Conservation (phyloP, 1,140 invertebrate species). For the Apis florea region DNA sequence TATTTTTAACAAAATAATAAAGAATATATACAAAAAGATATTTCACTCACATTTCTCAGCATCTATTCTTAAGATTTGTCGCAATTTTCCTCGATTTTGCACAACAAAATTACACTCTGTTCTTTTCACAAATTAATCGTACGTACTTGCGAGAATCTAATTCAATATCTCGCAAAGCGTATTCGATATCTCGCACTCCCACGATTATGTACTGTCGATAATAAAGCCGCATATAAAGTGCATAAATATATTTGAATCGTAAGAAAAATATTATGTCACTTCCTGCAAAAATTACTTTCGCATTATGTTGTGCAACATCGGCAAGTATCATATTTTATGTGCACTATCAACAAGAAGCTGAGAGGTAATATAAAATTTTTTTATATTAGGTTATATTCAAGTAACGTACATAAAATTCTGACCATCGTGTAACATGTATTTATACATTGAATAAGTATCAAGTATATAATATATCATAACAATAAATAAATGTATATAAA, state of each 20-base stretch:
- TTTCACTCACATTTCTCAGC: not conserved
- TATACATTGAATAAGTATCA: not conserved
- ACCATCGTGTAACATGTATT: not conserved
- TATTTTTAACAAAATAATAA: not conserved
- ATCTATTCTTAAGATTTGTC: not conserved
- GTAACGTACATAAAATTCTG: too few species aligned
- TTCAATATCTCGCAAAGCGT: not conserved
- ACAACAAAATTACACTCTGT: too few species aligned
- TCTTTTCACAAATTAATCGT: not conserved
- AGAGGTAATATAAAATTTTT: conserved; percentile 79
- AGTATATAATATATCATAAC: not conserved
- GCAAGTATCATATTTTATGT: conserved; percentile 83
- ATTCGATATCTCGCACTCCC: not conserved
- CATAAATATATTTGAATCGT: fast-evolving
- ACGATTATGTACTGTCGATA: not conserved
- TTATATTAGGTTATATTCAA: conserved; percentile 4
- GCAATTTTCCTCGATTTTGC: not conserved
- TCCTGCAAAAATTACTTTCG: conserved; percentile 81
- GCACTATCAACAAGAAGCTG: conserved; percentile 84
- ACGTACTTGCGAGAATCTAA: not conserved
- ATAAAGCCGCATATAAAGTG: too few species aligned
- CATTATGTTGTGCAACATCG: conserved; percentile 76
- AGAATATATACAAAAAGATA: not conserved
- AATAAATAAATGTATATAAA: not conserved
- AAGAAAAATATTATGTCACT: conserved; percentile 78